Evolutionary conservation across 2,888 invertebrate species (phyloP), one percentile per base, ranked within the genome.

Genomic region (Drosophila dives): DNA sequence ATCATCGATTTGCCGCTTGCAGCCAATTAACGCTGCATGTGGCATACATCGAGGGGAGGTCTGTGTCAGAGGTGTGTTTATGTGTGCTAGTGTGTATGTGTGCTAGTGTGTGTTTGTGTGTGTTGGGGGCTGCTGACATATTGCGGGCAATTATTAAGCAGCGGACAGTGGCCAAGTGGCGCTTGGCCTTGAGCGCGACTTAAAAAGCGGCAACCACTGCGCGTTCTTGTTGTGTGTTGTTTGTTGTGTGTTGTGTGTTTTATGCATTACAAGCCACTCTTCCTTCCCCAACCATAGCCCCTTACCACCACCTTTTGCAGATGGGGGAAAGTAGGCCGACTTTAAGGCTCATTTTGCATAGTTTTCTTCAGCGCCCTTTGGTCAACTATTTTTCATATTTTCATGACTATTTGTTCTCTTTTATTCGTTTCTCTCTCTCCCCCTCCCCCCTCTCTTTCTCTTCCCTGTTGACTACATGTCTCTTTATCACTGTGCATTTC

Each of bases 161-260:
- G 54, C 32, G 67, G 55, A 61, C 72, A 65, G 59, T 36, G 72
- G 42, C 20, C 36, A 67, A 76, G 26, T 42, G 56, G 32, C 42
- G 49, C 55, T 70, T 60, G 60, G 17, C 85, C 85, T 79, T 87
- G 90, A 33, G 38, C 32, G 48, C 23, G 51, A 67, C 86, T 85
- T 87, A 87, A 77, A 89, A 82, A 85, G 88, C 63, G 75, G 72
- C 69, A 85, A 89, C 86, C 81, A 75, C 69, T 38, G 68, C 75
- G 74, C 74, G 73, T 72, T 74, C 71, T 72, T 45, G 20, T 12
- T 42, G 20, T 42, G 42, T 38, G 8, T 40, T 40, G 4, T 45
- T 7, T 29, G 29, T 40, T 40, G 4, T 45, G 3, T 29, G 29
- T 29, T 72, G 73, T 84, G 64, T 58, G 49, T 32, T 56, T 45